A percentile compares a stretch with the other conserved stretches of the same genome.
Evolutionary conservation across 2,888 invertebrate genomes (phyloP).

Genomic region (Lepidochrysops patricia): DNA sequence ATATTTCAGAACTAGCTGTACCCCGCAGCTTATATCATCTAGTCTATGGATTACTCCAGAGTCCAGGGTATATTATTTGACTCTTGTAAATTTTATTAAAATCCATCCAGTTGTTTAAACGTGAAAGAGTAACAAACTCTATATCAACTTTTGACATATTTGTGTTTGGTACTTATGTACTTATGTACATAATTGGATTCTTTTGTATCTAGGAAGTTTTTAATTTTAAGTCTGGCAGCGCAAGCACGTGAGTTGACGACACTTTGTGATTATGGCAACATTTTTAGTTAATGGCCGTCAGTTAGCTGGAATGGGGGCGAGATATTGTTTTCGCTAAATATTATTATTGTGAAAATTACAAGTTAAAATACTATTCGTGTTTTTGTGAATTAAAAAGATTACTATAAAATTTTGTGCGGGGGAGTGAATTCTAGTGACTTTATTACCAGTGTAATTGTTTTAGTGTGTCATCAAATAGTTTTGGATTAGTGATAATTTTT

Average conservation of each 20-base stretch:
- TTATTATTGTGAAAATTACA: constrained; percentile 51
- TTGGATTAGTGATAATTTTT: constrained; percentile 52
- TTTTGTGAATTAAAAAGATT: constrained; percentile 41
- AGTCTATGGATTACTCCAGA: too few species aligned
- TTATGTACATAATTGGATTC: too few species aligned
- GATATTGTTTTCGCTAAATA: constrained; percentile 53
- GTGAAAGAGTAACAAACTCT: too few species aligned
- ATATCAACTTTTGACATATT: too few species aligned
- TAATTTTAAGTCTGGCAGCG: constrained; percentile 30
- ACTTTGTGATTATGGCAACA: constrained; percentile 40
- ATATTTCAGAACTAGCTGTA: too few species aligned
- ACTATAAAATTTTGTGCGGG: constrained; percentile 44
- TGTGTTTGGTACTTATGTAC: too few species aligned
- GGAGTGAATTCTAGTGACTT: constrained; percentile 38
- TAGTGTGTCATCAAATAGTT: constrained; percentile 67
- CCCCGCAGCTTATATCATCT: too few species aligned
- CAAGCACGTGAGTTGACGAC: constrained; percentile 55
- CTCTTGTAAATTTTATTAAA: too few species aligned
- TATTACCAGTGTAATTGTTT: constrained; percentile 50
- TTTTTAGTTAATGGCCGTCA: constrained; percentile 69
- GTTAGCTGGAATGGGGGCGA: constrained; percentile 52
- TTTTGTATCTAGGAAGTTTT: constrained; percentile 17
- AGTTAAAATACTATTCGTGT: constrained; percentile 53
- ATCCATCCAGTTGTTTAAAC: too few species aligned
- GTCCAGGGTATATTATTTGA: too few species aligned